Evolutionary conservation across 2,888 invertebrate species (phyloP), one percentile per base, ranked within the genome.

Genomic region (Drosophila pseudotakahashii): DNA sequence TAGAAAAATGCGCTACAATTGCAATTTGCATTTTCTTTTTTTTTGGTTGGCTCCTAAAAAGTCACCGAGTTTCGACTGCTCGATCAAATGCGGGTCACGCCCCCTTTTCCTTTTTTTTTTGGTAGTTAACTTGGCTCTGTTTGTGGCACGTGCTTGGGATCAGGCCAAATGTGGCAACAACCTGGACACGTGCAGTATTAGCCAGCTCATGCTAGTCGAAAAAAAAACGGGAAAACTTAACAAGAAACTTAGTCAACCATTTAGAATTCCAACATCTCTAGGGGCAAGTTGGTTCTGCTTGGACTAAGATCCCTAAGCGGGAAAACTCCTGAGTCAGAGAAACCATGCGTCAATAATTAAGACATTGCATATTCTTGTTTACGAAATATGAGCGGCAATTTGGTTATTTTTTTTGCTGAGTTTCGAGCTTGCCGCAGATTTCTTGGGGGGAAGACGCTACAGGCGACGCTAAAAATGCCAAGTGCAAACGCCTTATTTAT

Each of bases 1-100:
- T 84, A 69, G 72, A 84, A 84, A 84, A 86, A 84, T 84, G 87
- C 84, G 84, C 84, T 68, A 58, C 53, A 62, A 73, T 58, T 73
- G 87, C 84, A 86, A 53, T 81, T 83, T 83, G 70, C 63, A n/a
- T 68, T 61, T 61, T 59, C 19, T 36, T 52, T 52, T 32, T 66
- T 61, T 59, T 23, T 47, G 9, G 30, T 54, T 52, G 37, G 52
- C 34, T 39, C 32, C 30, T 7, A n/a, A 47, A 52, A 36, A 48
- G 16, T 48, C 34, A n/a, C 47, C 32, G n/a, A 41, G 47, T 45
- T 66, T 51, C 16, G 41, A 41, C 16, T 45, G 30, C 2, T 9
- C 30, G 30, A 7, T 26, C 50, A 13, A 76, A 81, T 81, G 81
- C 81, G 81, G 81, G 81, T 84, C 75, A 77, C 79, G 70, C 73